Evolutionary conservation across 2,113 vertebrate genomes (phyloP).

Genomic region (Zapus hudsonius): DNA sequence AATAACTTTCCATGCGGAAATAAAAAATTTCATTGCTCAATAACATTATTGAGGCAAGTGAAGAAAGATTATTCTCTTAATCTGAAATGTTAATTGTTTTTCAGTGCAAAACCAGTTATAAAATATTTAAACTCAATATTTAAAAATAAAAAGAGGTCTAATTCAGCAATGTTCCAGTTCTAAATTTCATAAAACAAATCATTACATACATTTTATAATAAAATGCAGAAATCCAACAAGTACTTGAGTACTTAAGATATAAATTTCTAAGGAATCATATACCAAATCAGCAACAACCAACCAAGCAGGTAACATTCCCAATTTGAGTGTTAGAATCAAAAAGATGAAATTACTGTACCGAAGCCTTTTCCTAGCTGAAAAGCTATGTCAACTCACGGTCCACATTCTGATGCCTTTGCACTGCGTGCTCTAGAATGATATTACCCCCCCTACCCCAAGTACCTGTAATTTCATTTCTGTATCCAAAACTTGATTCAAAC

Average conservation of each 20-base stretch:
- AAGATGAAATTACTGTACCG: conserved; percentile 70
- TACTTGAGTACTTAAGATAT: conserved; percentile 77
- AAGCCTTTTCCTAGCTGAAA: conserved; percentile 71
- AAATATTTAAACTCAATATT: conserved; percentile 77
- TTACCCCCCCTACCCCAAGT: conserved; percentile 39
- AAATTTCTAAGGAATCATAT: conserved; percentile 81
- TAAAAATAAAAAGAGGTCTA: conserved; percentile 80
- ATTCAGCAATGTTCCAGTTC: conserved; percentile 76
- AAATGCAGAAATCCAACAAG: conserved; percentile 78
- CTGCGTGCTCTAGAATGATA: conserved; percentile 62
- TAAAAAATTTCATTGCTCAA: conserved; percentile 75
- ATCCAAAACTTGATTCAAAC: conserved; percentile 65
- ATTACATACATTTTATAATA: conserved; percentile 78
- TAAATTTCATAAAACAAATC: conserved; percentile 73
- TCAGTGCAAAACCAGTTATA: conserved; percentile 80
- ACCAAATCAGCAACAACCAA: conserved; percentile 82
- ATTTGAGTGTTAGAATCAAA: conserved; percentile 75
- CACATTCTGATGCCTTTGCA: conserved; percentile 75
- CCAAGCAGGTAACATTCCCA: conserved; percentile 77
- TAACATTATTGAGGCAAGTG: conserved; percentile 76
- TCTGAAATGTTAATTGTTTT: conserved; percentile 75
- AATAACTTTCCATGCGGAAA: conserved; percentile 81
- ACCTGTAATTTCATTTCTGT: conserved; percentile 70
- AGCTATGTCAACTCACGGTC: conserved; percentile 66
- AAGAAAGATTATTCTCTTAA: conserved; percentile 78